Evolutionary conservation across 2,888 invertebrate species (phyloP).

Genomic region (Erannis defoliaria): DNA sequence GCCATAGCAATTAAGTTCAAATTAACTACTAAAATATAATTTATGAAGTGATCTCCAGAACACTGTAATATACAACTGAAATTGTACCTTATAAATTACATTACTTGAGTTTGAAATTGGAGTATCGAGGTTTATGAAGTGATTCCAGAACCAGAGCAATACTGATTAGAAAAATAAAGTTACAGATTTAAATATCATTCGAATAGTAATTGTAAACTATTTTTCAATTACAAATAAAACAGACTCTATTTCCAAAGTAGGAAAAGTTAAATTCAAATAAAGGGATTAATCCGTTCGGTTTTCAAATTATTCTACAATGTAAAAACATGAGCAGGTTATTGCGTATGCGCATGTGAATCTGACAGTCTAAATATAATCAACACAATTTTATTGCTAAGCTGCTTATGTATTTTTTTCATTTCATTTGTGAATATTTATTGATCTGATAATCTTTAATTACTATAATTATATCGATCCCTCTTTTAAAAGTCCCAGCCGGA

Average conservation of each 20-base stretch:
- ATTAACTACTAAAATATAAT: conserved; percentile 33
- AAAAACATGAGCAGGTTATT: conserved; percentile 19
- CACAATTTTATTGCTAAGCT: too few relatives aligned
- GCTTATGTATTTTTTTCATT: neutral
- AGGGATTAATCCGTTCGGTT: conserved; percentile 17
- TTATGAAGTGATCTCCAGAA: conserved; percentile 62
- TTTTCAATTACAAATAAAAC: neutral
- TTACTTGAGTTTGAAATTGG: conserved; percentile 24
- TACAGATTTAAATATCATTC: conserved; percentile 67
- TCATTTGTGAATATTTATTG: neutral
- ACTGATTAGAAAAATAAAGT: conserved; percentile 63
- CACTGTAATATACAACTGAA: conserved; percentile 27
- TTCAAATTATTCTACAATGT: conserved; percentile 31
- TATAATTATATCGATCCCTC: too few relatives aligned
- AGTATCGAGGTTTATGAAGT: conserved; percentile 52
- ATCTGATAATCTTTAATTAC: neutral
- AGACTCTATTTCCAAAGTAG: neutral
- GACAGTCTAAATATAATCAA: neutral
- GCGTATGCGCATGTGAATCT: conserved; percentile 27
- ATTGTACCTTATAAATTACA: conserved; percentile 10
- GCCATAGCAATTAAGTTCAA: conserved; percentile 18
- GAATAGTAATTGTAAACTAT: conserved; percentile 20
- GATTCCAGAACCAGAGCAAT: conserved; percentile 64
- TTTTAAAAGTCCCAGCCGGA: too few relatives aligned
- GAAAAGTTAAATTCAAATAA: neutral